Conservation (phyloP, 1,140 invertebrate genomes). For the Achatina immaculata region DNA sequence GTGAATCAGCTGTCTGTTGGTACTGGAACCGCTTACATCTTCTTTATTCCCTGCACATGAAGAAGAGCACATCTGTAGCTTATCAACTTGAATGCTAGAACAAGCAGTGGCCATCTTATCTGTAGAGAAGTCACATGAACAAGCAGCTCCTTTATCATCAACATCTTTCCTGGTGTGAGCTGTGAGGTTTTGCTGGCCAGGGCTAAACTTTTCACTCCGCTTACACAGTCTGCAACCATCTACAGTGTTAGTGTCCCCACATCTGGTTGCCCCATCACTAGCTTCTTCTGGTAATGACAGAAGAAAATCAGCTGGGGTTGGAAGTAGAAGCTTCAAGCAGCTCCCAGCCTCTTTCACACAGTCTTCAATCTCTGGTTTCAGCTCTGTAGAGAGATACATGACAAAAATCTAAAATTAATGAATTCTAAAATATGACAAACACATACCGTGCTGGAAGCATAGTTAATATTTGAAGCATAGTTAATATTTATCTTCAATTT, state of each 20-base stretch:
- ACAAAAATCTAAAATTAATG: constrained; percentile 13
- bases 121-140: too few species aligned
- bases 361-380: constrained; percentile 55
- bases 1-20: too few species aligned
- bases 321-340: constrained; percentile 70
- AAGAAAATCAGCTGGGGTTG: constrained; percentile 65
- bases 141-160: not conserved
- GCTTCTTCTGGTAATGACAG: constrained; percentile 32
- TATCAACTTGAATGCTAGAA: too few species aligned
- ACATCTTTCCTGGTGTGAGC: constrained; percentile 2
- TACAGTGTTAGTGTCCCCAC: not conserved
- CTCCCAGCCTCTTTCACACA: constrained; percentile 67
- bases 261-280: not conserved
- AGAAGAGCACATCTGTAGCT: not conserved
- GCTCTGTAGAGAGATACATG: constrained; percentile 49
- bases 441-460: not conserved
- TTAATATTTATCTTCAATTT: too few species aligned
- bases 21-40: too few species aligned
- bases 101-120: too few species aligned
- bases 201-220: not conserved
- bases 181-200: not conserved
- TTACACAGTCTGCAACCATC: not conserved
- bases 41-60: not conserved
- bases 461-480: too few species aligned
- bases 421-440: constrained; percentile 6